Conservation (phyloP, 2,797 vertebrate genomes). For the Amblyraja radiata region DNA sequence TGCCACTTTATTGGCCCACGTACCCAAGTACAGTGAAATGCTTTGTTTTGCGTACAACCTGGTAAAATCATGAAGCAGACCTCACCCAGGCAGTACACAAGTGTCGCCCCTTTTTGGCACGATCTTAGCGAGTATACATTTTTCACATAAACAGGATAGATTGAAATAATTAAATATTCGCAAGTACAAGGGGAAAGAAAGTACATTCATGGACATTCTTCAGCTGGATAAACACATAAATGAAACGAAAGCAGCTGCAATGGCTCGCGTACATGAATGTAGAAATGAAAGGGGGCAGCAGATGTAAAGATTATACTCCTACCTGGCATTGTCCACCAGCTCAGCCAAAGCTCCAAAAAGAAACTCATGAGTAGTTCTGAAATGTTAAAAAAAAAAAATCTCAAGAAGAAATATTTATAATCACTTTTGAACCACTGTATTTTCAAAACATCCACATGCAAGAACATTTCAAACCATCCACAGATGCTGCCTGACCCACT, state of each 20-base stretch:
- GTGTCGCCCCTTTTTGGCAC: too few relatives aligned
- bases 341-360: constrained; percentile 96
- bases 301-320: constrained; percentile 44
- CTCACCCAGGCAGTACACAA: too few relatives aligned
- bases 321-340: constrained; percentile 98
- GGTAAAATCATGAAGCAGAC: too few relatives aligned
- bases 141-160: not conserved
- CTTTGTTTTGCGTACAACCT: too few relatives aligned
- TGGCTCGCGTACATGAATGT: not conserved
- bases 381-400: constrained; percentile 44
- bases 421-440: not conserved
- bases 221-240: not conserved
- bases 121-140: too few relatives aligned
- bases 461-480: not conserved
- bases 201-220: not conserved
- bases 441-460: not conserved
- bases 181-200: not conserved
- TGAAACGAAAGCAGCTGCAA: not conserved
- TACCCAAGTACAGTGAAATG: too few relatives aligned
- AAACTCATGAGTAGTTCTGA: constrained; percentile 96
- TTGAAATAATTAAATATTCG: not conserved
- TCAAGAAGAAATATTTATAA: not conserved
- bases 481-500: too few relatives aligned
- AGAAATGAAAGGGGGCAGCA: not conserved
- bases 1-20: too few relatives aligned